phyloP scores from a whole-genome alignment of 2,113 vertebrate species.

The Microcebus jonahi region DNA sequence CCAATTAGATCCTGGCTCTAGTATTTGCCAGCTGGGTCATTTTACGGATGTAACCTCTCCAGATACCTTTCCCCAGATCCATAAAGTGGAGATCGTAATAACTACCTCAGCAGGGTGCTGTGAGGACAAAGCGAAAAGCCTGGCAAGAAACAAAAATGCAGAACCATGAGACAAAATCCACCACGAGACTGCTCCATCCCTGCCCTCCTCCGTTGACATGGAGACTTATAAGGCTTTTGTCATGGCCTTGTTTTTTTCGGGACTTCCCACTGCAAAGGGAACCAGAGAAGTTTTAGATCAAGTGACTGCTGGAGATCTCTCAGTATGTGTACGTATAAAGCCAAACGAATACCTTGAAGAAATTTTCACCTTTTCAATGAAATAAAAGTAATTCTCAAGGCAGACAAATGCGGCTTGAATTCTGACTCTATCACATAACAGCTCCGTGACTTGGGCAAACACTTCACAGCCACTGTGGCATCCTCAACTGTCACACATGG shows the following conservation, averaged over 20 bases:
- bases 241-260: not conserved
- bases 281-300: not conserved
- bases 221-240: not conserved
- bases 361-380: not conserved
- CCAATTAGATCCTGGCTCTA: not conserved
- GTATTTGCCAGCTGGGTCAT: not conserved
- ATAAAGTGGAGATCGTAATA: not conserved
- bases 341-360: not conserved
- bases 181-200: not conserved
- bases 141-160: not conserved
- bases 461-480: not conserved
- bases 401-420: not conserved
- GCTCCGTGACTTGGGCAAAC: not conserved
- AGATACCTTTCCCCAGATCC: not conserved
- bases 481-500: not conserved
- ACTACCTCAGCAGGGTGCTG: not conserved
- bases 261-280: not conserved
- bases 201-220: not conserved
- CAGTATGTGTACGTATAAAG: not conserved
- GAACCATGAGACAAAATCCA: not conserved
- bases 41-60: not conserved
- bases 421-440: not conserved
- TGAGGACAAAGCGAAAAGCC: not conserved
- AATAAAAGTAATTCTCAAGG: slow-evolving; percentile 5
- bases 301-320: not conserved